A percentile compares a stretch with the other conserved stretches of the same genome.
phyloP scores from a whole-genome alignment of 2,888 invertebrate genomes.

The Lasius platythorax region DNA sequence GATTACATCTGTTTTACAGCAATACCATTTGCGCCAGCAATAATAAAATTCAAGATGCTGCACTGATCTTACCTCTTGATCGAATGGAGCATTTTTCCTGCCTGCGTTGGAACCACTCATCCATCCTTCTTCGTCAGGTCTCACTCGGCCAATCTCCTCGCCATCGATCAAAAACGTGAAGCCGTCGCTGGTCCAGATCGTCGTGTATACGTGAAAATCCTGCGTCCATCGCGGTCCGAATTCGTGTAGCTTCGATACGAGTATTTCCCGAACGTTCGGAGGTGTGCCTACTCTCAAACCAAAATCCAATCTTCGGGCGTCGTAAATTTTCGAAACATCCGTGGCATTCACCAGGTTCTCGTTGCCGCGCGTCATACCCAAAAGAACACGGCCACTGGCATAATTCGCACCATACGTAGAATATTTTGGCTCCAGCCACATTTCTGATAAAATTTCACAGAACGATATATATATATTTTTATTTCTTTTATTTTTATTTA shows the following conservation, averaged over 20 bases:
- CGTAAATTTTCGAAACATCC: constrained; percentile 65
- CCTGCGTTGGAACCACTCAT: constrained; percentile 14
- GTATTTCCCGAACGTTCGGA: constrained; percentile 69
- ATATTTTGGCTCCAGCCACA: constrained; percentile 83
- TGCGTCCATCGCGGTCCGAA: constrained; percentile 79
- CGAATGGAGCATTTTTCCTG: constrained; percentile 90
- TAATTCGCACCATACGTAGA: constrained; percentile 78
- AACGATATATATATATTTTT: neutral
- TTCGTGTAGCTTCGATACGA: constrained; percentile 67
- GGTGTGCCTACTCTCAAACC: constrained; percentile 77
- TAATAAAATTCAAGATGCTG: neutral
- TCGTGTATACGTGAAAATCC: constrained; percentile 86
- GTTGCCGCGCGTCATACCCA: constrained; percentile 87
- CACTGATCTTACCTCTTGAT: constrained; percentile 88
- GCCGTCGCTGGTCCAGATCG: constrained; percentile 86
- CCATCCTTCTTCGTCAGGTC: constrained; percentile 69
- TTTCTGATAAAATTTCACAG: constrained; percentile 78
- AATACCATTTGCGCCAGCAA: neutral
- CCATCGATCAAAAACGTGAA: constrained; percentile 79
- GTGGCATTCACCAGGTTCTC: constrained; percentile 71
- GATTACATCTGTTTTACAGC: neutral
- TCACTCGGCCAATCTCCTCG: constrained; percentile 73
- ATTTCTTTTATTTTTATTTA: constrained; percentile 1
- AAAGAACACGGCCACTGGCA: constrained; percentile 86
- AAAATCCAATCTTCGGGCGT: constrained; percentile 79